Conservation (phyloP, 2,113 vertebrate species). For the Callithrix jacchus region DNA sequence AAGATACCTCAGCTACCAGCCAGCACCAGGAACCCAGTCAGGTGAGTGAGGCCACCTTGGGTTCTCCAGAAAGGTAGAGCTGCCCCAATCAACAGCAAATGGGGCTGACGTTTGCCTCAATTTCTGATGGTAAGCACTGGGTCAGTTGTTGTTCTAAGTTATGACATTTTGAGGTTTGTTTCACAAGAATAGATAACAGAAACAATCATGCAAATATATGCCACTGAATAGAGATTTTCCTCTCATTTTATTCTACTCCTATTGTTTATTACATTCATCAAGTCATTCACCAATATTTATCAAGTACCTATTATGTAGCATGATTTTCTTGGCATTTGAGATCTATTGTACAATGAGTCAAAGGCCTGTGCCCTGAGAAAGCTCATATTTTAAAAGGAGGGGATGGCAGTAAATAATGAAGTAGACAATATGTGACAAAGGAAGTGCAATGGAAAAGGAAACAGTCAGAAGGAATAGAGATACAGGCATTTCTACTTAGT, state of each 20-base stretch:
- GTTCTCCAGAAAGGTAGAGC: not conserved
- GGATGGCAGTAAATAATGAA: not conserved
- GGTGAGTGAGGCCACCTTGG: accelerated
- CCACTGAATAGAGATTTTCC: not conserved
- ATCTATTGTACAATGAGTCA: not conserved
- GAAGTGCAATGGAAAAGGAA: not conserved
- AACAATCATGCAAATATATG: not conserved
- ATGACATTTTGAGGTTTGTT: not conserved
- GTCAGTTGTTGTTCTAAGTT: not conserved
- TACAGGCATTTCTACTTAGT: not conserved
- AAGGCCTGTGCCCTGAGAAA: not conserved
- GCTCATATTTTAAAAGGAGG: not conserved
- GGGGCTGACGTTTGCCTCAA: not conserved
- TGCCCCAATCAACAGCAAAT: accelerated
- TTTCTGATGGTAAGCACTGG: not conserved
- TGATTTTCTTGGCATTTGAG: not conserved
- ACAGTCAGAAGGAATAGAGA: not conserved
- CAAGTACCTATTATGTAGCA: not conserved
- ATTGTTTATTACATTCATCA: not conserved
- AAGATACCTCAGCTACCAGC: not conserved
- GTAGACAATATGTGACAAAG: not conserved
- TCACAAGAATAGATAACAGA: not conserved
- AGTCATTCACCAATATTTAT: not conserved
- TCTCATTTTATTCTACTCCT: not conserved
- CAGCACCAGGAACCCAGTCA: not conserved